phyloP scores from a whole-genome alignment of 1,140 invertebrate genomes.

The Stenopsyche tienmushanensis region DNA sequence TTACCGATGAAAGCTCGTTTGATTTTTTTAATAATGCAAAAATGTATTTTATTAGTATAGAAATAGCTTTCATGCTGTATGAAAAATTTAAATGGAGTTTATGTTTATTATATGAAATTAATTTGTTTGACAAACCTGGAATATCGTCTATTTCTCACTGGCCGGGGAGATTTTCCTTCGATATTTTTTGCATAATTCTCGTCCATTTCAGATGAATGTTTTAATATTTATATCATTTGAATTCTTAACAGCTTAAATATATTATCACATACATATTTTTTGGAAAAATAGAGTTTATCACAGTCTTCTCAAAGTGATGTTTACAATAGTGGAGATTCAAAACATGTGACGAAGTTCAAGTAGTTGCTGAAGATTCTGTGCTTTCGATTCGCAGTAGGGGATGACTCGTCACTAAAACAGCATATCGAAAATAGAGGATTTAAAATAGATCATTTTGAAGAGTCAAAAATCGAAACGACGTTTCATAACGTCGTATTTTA shows the following conservation, averaged over 20 bases:
- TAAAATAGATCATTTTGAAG: not conserved
- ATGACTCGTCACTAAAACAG: slow-evolving; percentile 30
- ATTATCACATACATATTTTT: too few relatives aligned
- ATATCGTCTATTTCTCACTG: slow-evolving; percentile 59
- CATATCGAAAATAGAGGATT: slow-evolving; percentile 26
- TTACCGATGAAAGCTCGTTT: too few relatives aligned
- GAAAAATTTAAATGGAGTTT: too few relatives aligned
- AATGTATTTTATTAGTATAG: too few relatives aligned
- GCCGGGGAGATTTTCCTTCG: slow-evolving; percentile 52
- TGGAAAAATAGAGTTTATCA: too few relatives aligned
- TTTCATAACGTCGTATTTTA: too few relatives aligned
- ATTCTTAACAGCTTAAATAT: too few relatives aligned
- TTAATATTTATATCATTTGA: not conserved
- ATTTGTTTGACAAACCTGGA: slow-evolving; percentile 51
- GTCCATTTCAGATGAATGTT: slow-evolving; percentile 29
- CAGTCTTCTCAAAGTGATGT: too few relatives aligned
- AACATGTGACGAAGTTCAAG: slow-evolving; percentile 41
- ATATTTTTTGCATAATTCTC: slow-evolving; percentile 44
- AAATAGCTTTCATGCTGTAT: too few relatives aligned
- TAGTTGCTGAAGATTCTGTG: too few relatives aligned
- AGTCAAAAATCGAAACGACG: too few relatives aligned
- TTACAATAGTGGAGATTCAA: slow-evolving; percentile 44
- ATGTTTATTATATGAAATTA: not conserved
- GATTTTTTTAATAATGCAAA: too few relatives aligned
- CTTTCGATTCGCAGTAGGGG: slow-evolving; percentile 35